A percentile compares a stretch with the other conserved stretches of the same genome.
phyloP scores from a whole-genome alignment of 2,888 invertebrate genomes.

The Drosophila subsilvestris region DNA sequence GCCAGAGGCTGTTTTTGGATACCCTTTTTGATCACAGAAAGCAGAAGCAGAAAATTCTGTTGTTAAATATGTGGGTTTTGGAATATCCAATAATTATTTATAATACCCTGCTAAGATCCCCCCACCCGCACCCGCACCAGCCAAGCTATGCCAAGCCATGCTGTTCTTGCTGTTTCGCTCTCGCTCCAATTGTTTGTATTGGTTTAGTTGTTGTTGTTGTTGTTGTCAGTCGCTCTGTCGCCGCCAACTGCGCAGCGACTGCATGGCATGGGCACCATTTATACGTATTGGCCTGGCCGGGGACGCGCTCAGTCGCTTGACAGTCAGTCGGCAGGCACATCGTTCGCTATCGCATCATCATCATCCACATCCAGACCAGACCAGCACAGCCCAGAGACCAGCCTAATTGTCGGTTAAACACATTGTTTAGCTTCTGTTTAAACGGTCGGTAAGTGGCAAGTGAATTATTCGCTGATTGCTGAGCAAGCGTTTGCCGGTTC shows the following conservation, averaged over 20 bases:
- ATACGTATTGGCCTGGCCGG: slow-evolving; percentile 31
- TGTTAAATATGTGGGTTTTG: neutral
- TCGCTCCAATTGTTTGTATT: slow-evolving; percentile 24
- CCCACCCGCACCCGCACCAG: neutral
- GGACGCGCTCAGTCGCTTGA: slow-evolving; percentile 62
- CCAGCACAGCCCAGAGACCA: neutral
- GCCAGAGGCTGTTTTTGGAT: neutral
- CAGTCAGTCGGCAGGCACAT: slow-evolving; percentile 51
- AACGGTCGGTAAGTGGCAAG: slow-evolving; percentile 28
- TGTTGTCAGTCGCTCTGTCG: slow-evolving; percentile 5
- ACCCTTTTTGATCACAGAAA: neutral
- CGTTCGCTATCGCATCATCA: slow-evolving; percentile 9
- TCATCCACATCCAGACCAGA: neutral
- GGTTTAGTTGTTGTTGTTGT: too few relatives aligned
- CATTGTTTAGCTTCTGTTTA: slow-evolving; percentile 41
- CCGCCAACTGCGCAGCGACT: slow-evolving; percentile 33
- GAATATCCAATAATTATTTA: neutral
- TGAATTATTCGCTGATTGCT: slow-evolving; percentile 35
- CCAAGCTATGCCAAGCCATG: neutral
- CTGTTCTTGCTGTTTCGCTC: slow-evolving; percentile 18
- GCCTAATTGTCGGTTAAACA: slow-evolving; percentile 52
- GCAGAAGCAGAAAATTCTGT: neutral
- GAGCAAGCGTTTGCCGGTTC: slow-evolving; percentile 12
- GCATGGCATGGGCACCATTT: slow-evolving; percentile 39
- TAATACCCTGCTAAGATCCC: neutral